phyloP scores from a whole-genome alignment of 2,888 invertebrate species.

The Cephus pulcher region DNA sequence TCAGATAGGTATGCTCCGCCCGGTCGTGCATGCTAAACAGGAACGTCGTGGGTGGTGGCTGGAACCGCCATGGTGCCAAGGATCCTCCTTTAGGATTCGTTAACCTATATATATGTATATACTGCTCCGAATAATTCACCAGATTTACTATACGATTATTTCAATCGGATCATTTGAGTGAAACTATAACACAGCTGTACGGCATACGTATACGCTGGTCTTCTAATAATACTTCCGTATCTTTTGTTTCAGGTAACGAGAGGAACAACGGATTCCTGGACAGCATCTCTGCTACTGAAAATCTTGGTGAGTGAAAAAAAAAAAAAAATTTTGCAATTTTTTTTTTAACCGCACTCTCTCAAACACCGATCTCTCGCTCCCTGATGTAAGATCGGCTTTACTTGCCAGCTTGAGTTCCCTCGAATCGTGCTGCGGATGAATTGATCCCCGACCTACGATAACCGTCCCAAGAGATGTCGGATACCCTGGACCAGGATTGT shows the following conservation, averaged over 20 bases:
- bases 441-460: neutral
- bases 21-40: constrained; percentile 60
- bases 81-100: constrained; percentile 41
- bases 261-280: constrained; percentile 52
- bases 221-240: neutral
- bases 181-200: neutral
- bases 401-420: neutral
- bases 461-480: neutral
- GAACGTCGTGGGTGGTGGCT: constrained; percentile 57
- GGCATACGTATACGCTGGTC: neutral
- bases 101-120: constrained; percentile 42
- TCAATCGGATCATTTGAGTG: neutral
- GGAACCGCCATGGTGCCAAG: constrained; percentile 31
- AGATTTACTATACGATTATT: neutral
- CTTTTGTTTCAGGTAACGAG: neutral
- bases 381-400: neutral
- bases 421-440: neutral
- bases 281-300: constrained; percentile 35
- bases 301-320: constrained; percentile 51
- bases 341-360: neutral
- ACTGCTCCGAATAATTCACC: neutral
- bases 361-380: neutral
- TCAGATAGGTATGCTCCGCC: constrained; percentile 55
- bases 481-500: neutral
- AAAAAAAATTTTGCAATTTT: neutral